These are phyloP conservation scores for Nannoperca australis DNA, from an alignment of 2,797 vertebrate genomes.

Conservation along the genomic window DNA sequence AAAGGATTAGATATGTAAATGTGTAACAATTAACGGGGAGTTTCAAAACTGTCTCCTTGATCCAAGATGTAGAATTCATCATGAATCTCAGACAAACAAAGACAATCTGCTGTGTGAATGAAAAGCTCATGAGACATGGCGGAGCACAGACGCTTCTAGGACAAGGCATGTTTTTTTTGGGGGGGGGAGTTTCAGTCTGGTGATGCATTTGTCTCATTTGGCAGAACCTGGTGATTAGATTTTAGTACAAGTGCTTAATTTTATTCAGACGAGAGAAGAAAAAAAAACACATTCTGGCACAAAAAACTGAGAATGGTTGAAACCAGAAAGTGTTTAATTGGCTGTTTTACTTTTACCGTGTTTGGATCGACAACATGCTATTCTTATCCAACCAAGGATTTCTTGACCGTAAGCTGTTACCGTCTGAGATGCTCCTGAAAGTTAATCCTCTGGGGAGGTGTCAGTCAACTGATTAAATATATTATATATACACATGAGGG, in stretches of 20 bases:
- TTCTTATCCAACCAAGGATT: background rate
- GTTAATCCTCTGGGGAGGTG: slow-evolving; percentile 23
- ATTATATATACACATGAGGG: background rate
- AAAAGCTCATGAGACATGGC: slow-evolving; percentile 64
- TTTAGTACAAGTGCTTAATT: slow-evolving; percentile 53
- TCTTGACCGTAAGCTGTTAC: slow-evolving; percentile 14
- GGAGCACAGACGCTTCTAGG: slow-evolving; percentile 49
- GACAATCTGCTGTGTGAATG: slow-evolving; percentile 76
- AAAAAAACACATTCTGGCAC: slow-evolving; percentile 37
- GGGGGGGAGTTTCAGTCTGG: no score
- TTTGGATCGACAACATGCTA: slow-evolving; percentile 20
- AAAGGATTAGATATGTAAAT: slow-evolving; percentile 55
- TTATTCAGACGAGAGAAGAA: background rate
- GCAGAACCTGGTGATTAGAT: slow-evolving; percentile 73
- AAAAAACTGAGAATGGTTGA: slow-evolving; percentile 21
- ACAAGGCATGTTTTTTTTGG: slow-evolving; percentile 47
- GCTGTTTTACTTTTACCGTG: slow-evolving; percentile 18
- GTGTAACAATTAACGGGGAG: slow-evolving; percentile 63
- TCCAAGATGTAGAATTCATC: slow-evolving; percentile 64
- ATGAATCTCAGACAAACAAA: slow-evolving; percentile 54
- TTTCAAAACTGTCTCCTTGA: slow-evolving; percentile 33
- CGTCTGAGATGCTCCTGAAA: slow-evolving; percentile 27
- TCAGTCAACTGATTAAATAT: slow-evolving; percentile 16
- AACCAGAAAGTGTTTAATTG: slow-evolving; percentile 48
- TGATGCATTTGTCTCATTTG: slow-evolving; percentile 71